A percentile compares a stretch with the other conserved stretches of the same genome.
Evolutionary conservation across 2,113 vertebrate species (phyloP).

Genomic region (Puntigrus tetrazona): DNA sequence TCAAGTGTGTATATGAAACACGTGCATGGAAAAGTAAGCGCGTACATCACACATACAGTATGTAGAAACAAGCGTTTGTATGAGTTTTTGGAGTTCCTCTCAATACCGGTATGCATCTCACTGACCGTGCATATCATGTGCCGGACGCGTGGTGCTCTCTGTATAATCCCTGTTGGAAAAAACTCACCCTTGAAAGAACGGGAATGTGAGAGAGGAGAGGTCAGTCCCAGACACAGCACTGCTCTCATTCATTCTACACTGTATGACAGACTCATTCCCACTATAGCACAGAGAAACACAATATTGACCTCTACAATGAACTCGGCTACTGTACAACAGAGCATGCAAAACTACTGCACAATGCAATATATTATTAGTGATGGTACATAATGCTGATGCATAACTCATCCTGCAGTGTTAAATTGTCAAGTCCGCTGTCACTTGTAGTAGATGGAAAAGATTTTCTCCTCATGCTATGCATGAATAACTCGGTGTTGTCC

Average conservation of each 20-base stretch:
- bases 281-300: constrained; percentile 23
- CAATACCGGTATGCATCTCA: background rate
- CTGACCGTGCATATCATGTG: constrained; percentile 31
- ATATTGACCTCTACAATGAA: background rate
- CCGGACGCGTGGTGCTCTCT: background rate
- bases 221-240: constrained; percentile 13
- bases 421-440: background rate
- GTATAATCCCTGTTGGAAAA: constrained; percentile 47
- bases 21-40: background rate
- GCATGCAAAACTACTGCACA: background rate
- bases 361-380: background rate
- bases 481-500: background rate
- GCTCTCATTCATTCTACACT: background rate
- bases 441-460: background rate
- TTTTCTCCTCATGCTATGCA: background rate
- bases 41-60: background rate
- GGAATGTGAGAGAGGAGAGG: constrained; percentile 21
- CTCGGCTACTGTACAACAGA: background rate
- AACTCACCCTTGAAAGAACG: constrained; percentile 24
- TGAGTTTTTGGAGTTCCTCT: background rate
- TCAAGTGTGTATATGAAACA: background rate
- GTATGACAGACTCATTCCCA: constrained; percentile 18
- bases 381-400: too few species aligned
- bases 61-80: background rate
- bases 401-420: background rate